phyloP scores from a whole-genome alignment of 2,888 invertebrate species.

The Hypomecis punctinalis region DNA sequence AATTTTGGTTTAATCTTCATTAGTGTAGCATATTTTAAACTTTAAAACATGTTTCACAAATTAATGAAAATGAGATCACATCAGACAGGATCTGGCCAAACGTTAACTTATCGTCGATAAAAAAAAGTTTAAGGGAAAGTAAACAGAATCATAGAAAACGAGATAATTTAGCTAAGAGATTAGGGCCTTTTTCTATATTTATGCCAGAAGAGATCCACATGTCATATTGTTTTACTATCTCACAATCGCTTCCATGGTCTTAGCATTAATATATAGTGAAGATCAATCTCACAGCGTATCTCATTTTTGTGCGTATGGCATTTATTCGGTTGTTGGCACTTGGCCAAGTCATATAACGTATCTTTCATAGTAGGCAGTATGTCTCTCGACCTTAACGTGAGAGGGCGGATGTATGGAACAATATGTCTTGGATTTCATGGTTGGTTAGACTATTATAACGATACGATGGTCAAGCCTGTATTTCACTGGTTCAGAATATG shows the following conservation, averaged over 20 bases:
- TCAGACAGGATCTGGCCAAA: too few species aligned
- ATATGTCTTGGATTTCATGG: constrained; percentile 58
- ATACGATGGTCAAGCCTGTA: constrained; percentile 40
- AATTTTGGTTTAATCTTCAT: too few species aligned
- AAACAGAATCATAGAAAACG: too few species aligned
- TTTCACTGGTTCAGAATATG: not conserved
- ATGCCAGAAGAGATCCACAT: too few species aligned
- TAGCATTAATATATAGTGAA: constrained; percentile 11
- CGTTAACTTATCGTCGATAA: too few species aligned
- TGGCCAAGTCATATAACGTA: constrained; percentile 40
- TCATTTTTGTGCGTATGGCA: constrained; percentile 29
- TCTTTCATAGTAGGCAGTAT: constrained; percentile 32
- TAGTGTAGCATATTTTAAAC: too few species aligned
- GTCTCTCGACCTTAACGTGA: constrained; percentile 35
- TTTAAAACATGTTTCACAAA: too few species aligned
- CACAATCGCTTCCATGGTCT: constrained; percentile 10
- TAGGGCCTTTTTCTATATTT: too few species aligned
- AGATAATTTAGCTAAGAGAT: too few species aligned
- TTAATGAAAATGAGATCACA: too few species aligned
- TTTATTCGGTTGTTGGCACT: constrained; percentile 34
- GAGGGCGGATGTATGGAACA: constrained; percentile 38
- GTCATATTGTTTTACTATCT: constrained; percentile 15
- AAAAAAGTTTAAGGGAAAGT: too few species aligned
- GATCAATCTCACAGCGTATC: constrained; percentile 22
- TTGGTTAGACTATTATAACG: constrained; percentile 53